Conservation (phyloP, 2,888 invertebrate species). For the Epinotia bilunana region DNA sequence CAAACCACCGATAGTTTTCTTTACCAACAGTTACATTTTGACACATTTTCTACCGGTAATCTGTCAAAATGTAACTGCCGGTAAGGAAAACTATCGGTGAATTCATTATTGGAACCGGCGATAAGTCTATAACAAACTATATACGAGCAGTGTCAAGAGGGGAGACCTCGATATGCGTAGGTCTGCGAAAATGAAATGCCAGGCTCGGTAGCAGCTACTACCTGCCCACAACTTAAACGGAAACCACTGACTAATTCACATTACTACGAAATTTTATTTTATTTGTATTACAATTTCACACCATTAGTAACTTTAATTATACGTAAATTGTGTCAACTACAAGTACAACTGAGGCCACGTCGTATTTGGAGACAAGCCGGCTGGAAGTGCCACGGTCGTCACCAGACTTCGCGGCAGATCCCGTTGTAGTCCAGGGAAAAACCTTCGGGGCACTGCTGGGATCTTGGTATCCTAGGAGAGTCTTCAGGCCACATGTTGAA, state of each 20-base stretch:
- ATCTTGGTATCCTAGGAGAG: slow-evolving; percentile 57
- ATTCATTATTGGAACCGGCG: too few relatives aligned
- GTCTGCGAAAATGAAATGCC: too few relatives aligned
- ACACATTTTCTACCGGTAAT: too few relatives aligned
- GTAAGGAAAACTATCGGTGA: too few relatives aligned
- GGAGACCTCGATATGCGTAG: too few relatives aligned
- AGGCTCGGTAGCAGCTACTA: too few relatives aligned
- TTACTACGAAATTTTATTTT: neutral
- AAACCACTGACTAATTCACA: neutral
- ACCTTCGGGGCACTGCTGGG: slow-evolving; percentile 60
- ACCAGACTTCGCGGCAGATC: slow-evolving; percentile 73
- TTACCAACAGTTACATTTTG: too few relatives aligned
- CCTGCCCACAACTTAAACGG: neutral
- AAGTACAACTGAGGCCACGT: neutral
- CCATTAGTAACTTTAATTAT: neutral
- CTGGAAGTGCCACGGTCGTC: slow-evolving; percentile 48
- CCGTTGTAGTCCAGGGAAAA: slow-evolving; percentile 60
- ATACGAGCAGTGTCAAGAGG: too few relatives aligned
- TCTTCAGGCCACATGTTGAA: slow-evolving; percentile 60
- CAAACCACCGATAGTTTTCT: too few relatives aligned
- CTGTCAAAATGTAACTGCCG: too few relatives aligned
- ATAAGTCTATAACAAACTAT: too few relatives aligned
- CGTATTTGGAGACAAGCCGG: neutral
- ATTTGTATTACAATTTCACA: neutral
- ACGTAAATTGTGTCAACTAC: neutral